Base-by-base conservation (phyloP, 2,888 invertebrate genomes). In the Sisyra terminalis region DNA sequence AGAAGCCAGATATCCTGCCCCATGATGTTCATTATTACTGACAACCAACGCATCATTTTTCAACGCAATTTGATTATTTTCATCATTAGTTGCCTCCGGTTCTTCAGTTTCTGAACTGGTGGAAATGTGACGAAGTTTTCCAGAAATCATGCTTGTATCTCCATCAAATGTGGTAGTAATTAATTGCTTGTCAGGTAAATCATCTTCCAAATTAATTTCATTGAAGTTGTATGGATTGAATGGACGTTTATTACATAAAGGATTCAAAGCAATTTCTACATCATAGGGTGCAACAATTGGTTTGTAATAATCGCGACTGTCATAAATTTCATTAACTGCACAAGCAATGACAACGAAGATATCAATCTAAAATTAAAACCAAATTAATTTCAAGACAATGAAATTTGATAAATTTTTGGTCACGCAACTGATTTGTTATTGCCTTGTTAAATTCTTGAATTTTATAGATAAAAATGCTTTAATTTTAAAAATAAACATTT, bases 261-360 rank as follows among this genome's bases (percentile, higher is more conserved):
- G 64, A 58, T 85, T 86, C 13, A 86, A 61, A 3, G 85, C 84
- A 44, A 82, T 68, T 65, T 97, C 96, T 15, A 96, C 70, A 63
- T 98, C 97, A 60, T 79, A 90, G 0, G 93, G 85, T 15, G 90
- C 88, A 0, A 92, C 78, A 40, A 98, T 75, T 1, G 96, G 93
- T 56, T 81, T 83, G 54, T 83, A 86, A 59, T 85, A 93, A 43
- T 94, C 90, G 51, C 80, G 73, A 39, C 77, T 80, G 55, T 83
- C 82, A 55, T 81, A 78, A 32, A 92, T 69, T 48, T 85, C 80
- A 55, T 86, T 92, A 63, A 93, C 88, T 2, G 92, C 79, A 57
- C 97, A 98, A 0, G 92, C 81, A 41, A 98, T 76, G 53, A 89
- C 70, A 1, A 94, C 86, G 64, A 88, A 98, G 35, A 86, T 75